A percentile compares a stretch with the other conserved stretches of the same genome.
These are phyloP conservation scores for Limosa lapponica DNA, from an alignment of 2,797 vertebrate genomes.

Conservation along the genomic window DNA sequence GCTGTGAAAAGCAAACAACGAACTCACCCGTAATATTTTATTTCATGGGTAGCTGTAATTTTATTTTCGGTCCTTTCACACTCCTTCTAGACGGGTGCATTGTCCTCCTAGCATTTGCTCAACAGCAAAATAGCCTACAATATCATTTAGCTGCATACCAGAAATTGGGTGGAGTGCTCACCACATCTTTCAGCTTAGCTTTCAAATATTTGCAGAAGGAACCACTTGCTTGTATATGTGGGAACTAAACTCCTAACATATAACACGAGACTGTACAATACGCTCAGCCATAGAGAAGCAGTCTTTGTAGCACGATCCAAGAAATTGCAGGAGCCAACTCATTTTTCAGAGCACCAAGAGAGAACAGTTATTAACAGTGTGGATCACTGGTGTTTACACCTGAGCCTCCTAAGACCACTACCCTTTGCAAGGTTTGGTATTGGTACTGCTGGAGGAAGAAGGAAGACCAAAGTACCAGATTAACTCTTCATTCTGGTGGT, in stretches of 20 bases:
- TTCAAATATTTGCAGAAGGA: slow-evolving; percentile 51
- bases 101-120: slow-evolving; percentile 7
- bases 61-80: background rate
- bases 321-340: background rate
- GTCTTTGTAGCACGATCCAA: background rate
- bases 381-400: background rate
- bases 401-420: background rate
- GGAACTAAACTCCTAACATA: background rate
- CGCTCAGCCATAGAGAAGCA: background rate
- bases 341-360: background rate
- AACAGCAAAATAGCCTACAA: slow-evolving; percentile 17
- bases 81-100: background rate
- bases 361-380: background rate
- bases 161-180: background rate
- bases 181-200: slow-evolving; percentile 11
- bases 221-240: background rate
- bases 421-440: background rate
- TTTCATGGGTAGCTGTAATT: background rate
- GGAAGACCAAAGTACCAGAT: background rate
- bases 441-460: background rate
- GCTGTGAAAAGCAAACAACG: background rate
- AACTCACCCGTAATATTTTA: background rate
- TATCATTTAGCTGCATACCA: slow-evolving; percentile 10
- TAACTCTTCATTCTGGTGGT: background rate
- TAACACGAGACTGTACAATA: background rate